These are phyloP conservation scores for Periplaneta americana DNA, from an alignment of 1,140 invertebrate species.

Conservation along the genomic window DNA sequence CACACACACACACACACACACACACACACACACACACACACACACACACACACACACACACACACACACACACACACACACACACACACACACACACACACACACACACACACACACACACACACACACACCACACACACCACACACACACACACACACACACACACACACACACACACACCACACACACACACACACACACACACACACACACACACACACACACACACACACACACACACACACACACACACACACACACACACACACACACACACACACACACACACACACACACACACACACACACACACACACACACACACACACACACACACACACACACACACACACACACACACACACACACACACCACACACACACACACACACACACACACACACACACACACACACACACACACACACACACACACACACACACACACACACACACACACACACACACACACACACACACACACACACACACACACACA, in stretches of 20 bases:
- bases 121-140: no score
- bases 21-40: conserved; percentile 11
- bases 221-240: conserved; percentile 11
- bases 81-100: conserved; percentile 11
- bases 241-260: conserved; percentile 11
- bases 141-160: no score
- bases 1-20: conserved; percentile 11
- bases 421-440: conserved; percentile 11
- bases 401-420: conserved; percentile 11
- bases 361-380: no score
- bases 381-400: no score
- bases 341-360: no score
- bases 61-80: conserved; percentile 11
- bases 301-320: conserved; percentile 11
- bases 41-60: conserved; percentile 11
- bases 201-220: no score
- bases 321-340: conserved; percentile 11
- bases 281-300: conserved; percentile 11
- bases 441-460: conserved; percentile 11
- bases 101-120: no score
- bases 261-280: conserved; percentile 11
- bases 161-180: no score
- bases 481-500: conserved; percentile 11
- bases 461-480: conserved; percentile 11
- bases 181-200: no score